Conservation (phyloP, 2,797 vertebrate species). For the Microcaecilia unicolor region DNA sequence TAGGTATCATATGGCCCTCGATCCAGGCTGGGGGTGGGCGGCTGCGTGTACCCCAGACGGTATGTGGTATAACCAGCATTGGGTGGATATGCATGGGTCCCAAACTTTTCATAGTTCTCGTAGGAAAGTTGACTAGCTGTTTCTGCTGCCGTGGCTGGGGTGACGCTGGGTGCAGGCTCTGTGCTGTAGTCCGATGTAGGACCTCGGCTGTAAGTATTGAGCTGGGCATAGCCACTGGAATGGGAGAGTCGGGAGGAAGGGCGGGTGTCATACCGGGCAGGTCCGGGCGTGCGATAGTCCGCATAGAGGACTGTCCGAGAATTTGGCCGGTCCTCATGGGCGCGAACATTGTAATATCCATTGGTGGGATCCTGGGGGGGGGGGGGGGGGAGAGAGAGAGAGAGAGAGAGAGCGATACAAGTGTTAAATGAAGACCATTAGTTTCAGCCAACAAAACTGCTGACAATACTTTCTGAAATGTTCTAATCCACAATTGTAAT, state of each 20-base stretch:
- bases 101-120: constrained; percentile 79
- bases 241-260: constrained; percentile 82
- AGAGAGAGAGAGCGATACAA: not conserved
- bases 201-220: constrained; percentile 72
- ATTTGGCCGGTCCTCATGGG: constrained; percentile 80
- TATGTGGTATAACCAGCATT: constrained; percentile 67
- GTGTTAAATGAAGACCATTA: no score
- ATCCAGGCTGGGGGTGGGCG: constrained; percentile 39
- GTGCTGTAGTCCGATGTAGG: constrained; percentile 39
- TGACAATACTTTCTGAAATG: no score
- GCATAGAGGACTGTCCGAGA: constrained; percentile 76
- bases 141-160: constrained; percentile 42
- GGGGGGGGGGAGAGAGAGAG: no score
- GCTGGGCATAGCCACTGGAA: constrained; percentile 78
- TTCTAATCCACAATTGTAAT: no score
- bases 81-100: constrained; percentile 57
- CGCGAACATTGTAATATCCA: constrained; percentile 91
- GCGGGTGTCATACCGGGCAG: constrained; percentile 74
- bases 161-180: constrained; percentile 42
- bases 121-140: constrained; percentile 72
- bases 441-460: no score
- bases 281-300: constrained; percentile 73
- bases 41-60: constrained; percentile 69
- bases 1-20: constrained; percentile 52
- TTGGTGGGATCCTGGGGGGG: constrained; percentile 90